Evolutionary conservation across 2,113 vertebrate species (phyloP), one percentile per base, ranked within the genome.

Genomic region (Alosa alosa): DNA sequence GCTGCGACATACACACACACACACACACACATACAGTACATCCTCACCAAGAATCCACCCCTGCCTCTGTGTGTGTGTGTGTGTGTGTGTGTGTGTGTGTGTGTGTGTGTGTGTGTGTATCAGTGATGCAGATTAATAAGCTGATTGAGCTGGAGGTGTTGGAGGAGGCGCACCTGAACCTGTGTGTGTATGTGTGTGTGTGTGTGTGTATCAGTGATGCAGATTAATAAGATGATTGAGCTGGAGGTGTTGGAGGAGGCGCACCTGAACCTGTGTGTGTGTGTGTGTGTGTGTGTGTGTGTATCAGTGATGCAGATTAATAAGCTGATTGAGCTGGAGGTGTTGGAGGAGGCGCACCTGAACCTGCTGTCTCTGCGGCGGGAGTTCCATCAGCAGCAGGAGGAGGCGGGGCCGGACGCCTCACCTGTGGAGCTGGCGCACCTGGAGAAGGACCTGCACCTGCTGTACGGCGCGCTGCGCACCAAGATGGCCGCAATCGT

Each of bases 391-490:
- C 83, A 25, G 84, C 92, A 95, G 20, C 39, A 0, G 36, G 9
- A 89, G 25, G 49, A n/a, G 0, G 47, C 45, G 8, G 81, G 49
- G 0, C 81, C 88, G 8, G 87, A 91, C 82, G 46, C 10, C 6
- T 91, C 57, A 0, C 44, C 93, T 2, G 17, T 90, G 31, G 91
- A 95, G 15, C 83, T 94, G 25, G 83, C 85, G 36, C 93, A 89
- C n/a, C 95, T 94, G 72, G 90, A 94, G 81, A 95, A 95, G 86
- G 95, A 96, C 50, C 90, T 96, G 25, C 86, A 9, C 83, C 89
- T 95, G 31, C 94, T 96, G 6, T 94, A 93, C 49, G 7, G 17
- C 0, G 83, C 89, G 0, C 87, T 96, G 82, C 88, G 86, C 82
- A 55, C 88, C 0, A 94, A 95, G 84, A 10, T 95, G 47, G 87